Base-by-base conservation (phyloP, 1,140 invertebrate genomes). In the Ganaspis sp. region DNA sequence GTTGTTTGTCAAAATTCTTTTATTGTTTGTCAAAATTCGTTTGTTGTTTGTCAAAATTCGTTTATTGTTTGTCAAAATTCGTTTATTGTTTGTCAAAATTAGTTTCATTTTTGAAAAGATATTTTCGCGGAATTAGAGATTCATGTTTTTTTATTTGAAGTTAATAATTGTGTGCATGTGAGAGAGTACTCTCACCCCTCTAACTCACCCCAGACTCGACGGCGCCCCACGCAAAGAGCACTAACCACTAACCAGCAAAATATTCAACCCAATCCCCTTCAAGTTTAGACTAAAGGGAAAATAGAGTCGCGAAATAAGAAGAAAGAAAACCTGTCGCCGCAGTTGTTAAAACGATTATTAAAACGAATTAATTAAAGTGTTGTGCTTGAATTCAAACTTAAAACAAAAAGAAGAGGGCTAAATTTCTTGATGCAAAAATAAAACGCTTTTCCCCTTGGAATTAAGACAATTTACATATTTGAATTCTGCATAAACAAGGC, bases 151-250 rank as follows among this genome's bases (percentile, higher is more conserved):
- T 34, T 70, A 45, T 75, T 75, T 79, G 71, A 75, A 73, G 70
- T 23, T 79, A 78, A 78, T 73, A 69, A 54, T 77, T 73, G 76
- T 77, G 76, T 40, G 71, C 72, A 73, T 73, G 75, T 76, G 73
- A 73, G 74, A 76, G 78, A 86, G 85, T 85, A 83, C 80, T 80
- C 77, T 83, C 80, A 81, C 81, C 85, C 84, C 81, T 76, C 77
- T 75, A 86, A 82, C 73, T 86, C 81, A 81, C 73, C 69, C 78
- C 83, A 88, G 87, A 90, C 88, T 74, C 81, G 76, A 53, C 76
- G 87, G 83, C 88, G 87, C 86, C 87, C 79, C 86, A 86, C 78
- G 85, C 72, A 77, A 82, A 42, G 70, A 26, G 49, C 45, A 71
- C 54, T 29, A 72, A 53, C 49, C 74, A 70, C 74, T 29, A 71